A percentile compares a stretch with the other conserved stretches of the same genome.
Conservation (phyloP, 2,113 vertebrate genomes). For the Hirundichthys speculiger region DNA sequence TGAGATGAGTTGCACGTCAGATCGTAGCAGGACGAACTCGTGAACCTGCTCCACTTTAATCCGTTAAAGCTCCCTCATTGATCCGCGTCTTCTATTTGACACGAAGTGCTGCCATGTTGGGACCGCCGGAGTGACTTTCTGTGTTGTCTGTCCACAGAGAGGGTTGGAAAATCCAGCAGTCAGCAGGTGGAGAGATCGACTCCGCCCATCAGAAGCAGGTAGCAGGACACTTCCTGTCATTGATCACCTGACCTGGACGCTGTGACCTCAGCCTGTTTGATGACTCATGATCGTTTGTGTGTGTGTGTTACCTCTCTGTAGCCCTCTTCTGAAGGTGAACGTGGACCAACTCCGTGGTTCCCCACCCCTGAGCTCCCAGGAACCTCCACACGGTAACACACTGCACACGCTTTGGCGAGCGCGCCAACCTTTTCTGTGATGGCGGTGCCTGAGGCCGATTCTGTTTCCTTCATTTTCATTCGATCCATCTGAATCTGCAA, state of each 20-base stretch:
- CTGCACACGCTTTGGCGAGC: neutral
- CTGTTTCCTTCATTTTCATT: too few relatives aligned
- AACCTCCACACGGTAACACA: slow-evolving; percentile 50
- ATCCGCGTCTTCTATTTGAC: too few relatives aligned
- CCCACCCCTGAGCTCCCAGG: slow-evolving; percentile 14
- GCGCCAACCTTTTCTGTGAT: too few relatives aligned
- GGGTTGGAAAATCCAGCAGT: slow-evolving; percentile 56
- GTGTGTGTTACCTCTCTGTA: slow-evolving; percentile 8
- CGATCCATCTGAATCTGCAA: too few relatives aligned
- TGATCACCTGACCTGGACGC: neutral
- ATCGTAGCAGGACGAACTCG: too few relatives aligned
- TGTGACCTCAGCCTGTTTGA: slow-evolving; percentile 22
- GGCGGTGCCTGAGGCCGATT: too few relatives aligned
- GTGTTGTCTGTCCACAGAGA: slow-evolving; percentile 40
- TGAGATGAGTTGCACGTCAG: too few relatives aligned
- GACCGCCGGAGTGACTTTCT: too few relatives aligned
- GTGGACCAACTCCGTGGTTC: slow-evolving; percentile 23
- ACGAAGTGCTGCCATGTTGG: too few relatives aligned
- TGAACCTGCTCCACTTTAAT: too few relatives aligned
- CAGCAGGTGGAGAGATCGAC: slow-evolving; percentile 43
- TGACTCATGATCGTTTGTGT: too few relatives aligned
- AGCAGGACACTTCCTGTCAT: neutral
- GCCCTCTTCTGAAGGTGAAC: slow-evolving; percentile 51
- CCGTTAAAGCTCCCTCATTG: too few relatives aligned
- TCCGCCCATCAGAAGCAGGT: slow-evolving; percentile 60